Evolutionary conservation across 2,888 invertebrate species (phyloP).

Genomic region (Lasius fuliginosus): DNA sequence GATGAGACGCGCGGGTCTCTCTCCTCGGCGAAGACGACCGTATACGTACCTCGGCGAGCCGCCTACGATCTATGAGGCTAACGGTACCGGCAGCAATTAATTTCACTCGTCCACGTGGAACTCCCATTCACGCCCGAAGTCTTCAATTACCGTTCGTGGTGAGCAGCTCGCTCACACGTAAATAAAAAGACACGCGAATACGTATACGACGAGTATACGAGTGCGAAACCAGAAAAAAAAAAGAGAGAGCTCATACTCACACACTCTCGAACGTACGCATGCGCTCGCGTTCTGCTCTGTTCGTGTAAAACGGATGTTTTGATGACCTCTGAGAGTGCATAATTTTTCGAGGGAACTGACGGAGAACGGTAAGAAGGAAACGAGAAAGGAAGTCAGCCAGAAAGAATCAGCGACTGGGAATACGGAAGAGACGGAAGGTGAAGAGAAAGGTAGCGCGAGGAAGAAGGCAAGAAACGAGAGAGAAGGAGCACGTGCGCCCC

Average conservation of each 20-base stretch:
- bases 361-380: constrained; percentile 67
- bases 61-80: constrained; percentile 69
- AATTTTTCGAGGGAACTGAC: constrained; percentile 79
- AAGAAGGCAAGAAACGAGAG: constrained; percentile 51
- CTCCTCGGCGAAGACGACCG: constrained; percentile 54
- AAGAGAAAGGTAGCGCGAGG: constrained; percentile 57
- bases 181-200: constrained; percentile 25
- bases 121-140: constrained; percentile 80
- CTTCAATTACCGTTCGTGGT: constrained; percentile 78
- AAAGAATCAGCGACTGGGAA: constrained; percentile 61
- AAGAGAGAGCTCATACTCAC: background rate
- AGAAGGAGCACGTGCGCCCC: constrained; percentile 48
- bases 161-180: constrained; percentile 51
- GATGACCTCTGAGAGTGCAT: constrained; percentile 79
- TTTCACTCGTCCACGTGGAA: constrained; percentile 80
- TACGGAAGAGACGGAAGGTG: constrained; percentile 47
- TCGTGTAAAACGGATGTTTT: constrained; percentile 82
- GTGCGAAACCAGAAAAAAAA: constrained; percentile 8
- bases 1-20: constrained; percentile 57
- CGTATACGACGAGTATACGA: background rate
- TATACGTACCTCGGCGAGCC: constrained; percentile 51
- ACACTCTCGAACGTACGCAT: constrained; percentile 28
- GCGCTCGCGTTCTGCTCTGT: constrained; percentile 53
- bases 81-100: constrained; percentile 79
- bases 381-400: constrained; percentile 66